Conservation (phyloP, 2,797 vertebrate genomes). For the Propithecus perrieri region DNA sequence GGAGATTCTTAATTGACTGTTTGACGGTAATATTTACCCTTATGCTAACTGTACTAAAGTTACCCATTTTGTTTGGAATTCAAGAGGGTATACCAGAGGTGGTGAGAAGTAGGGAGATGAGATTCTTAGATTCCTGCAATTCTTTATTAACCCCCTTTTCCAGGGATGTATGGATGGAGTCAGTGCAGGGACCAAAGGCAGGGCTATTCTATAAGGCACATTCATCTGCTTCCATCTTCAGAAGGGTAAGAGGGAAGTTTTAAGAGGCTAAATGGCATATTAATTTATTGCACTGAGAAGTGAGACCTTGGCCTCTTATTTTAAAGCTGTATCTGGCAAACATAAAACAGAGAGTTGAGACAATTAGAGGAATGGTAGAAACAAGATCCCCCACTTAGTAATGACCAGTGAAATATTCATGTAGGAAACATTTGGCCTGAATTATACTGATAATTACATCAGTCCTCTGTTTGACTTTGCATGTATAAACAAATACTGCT, state of each 20-base stretch:
- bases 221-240: not conserved
- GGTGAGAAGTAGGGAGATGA: not conserved
- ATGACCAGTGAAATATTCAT: not conserved
- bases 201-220: not conserved
- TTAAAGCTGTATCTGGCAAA: not conserved
- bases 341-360: not conserved
- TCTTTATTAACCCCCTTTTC: not conserved
- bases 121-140: not conserved
- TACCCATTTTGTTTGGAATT: conserved; percentile 8
- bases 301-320: not conserved
- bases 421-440: not conserved
- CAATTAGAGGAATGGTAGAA: not conserved
- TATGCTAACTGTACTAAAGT: not conserved
- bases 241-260: not conserved
- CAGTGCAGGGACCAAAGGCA: not conserved
- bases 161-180: not conserved
- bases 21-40: not conserved
- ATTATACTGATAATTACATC: not conserved
- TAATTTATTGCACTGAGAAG: not conserved
- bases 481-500: not conserved
- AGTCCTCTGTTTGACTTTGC: conserved; percentile 18
- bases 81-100: not conserved
- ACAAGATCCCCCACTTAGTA: not conserved
- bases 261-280: not conserved
- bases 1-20: not conserved